Evolutionary conservation across 2,888 invertebrate genomes (phyloP).

Genomic region (Luperina testacea): DNA sequence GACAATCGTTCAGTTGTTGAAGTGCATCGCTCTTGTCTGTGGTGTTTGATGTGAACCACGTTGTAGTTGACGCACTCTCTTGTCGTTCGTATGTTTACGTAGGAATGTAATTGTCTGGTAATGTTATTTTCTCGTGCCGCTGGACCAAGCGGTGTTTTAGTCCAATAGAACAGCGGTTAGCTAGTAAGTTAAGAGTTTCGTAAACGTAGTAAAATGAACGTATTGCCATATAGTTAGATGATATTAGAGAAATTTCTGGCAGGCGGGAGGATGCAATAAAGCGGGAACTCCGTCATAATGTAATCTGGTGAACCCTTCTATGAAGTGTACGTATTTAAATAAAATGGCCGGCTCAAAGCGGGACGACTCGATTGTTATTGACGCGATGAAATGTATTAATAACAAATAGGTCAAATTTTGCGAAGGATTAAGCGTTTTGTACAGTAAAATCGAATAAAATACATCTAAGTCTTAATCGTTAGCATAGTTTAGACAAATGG

Average conservation of each 20-base stretch:
- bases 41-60: slow-evolving; percentile 50
- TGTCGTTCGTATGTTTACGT: slow-evolving; percentile 76
- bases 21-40: slow-evolving; percentile 50
- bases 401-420: slow-evolving; percentile 87
- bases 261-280: slow-evolving; percentile 88
- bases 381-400: slow-evolving; percentile 73
- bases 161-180: slow-evolving; percentile 85
- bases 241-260: slow-evolving; percentile 83
- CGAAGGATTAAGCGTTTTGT: slow-evolving; percentile 87
- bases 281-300: slow-evolving; percentile 64
- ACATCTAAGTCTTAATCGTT: slow-evolving; percentile 82
- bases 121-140: slow-evolving; percentile 76
- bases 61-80: slow-evolving; percentile 72
- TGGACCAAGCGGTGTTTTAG: slow-evolving; percentile 75
- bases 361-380: slow-evolving; percentile 73
- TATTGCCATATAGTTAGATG: slow-evolving; percentile 88
- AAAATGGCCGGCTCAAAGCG: slow-evolving; percentile 83
- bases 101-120: slow-evolving; percentile 80
- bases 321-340: slow-evolving; percentile 86
- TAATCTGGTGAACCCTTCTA: slow-evolving; percentile 86
- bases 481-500: slow-evolving; percentile 83
- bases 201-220: slow-evolving; percentile 85
- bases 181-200: slow-evolving; percentile 83
- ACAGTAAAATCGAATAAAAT: slow-evolving; percentile 86
- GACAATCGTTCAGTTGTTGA: slow-evolving; percentile 32